phyloP scores from a whole-genome alignment of 2,113 vertebrate species.

The Psilopogon haemacephalus region DNA sequence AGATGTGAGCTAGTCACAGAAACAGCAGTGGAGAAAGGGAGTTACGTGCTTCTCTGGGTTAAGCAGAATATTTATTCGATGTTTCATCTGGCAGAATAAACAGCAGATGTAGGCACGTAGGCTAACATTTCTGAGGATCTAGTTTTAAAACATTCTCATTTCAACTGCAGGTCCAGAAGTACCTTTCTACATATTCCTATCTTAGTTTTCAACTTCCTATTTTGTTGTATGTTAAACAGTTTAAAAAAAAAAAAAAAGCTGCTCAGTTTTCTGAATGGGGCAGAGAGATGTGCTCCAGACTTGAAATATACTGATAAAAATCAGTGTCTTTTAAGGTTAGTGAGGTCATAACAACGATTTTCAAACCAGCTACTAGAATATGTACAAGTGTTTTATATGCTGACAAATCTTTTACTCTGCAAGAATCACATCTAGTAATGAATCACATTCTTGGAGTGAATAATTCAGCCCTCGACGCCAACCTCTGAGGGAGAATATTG shows the following conservation, averaged over 20 bases:
- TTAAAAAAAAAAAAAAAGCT: not conserved
- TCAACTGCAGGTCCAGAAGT: not conserved
- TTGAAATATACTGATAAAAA: not conserved
- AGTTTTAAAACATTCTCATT: not conserved
- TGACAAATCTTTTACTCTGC: slow-evolving; percentile 75
- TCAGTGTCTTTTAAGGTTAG: not conserved
- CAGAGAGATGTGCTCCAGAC: not conserved
- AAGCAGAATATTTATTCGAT: slow-evolving; percentile 14
- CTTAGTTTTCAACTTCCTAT: not conserved
- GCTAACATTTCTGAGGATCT: not conserved
- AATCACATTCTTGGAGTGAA: slow-evolving; percentile 83
- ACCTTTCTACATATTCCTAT: not conserved
- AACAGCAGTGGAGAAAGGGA: not conserved
- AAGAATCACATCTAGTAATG: slow-evolving; percentile 76
- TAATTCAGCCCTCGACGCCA: slow-evolving; percentile 83
- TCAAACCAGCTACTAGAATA: slow-evolving; percentile 19
- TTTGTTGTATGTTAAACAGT: not conserved
- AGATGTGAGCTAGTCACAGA: slow-evolving; percentile 7
- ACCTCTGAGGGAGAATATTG: slow-evolving; percentile 85
- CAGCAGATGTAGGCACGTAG: slow-evolving; percentile 17
- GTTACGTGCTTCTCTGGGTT: not conserved
- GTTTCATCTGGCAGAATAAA: slow-evolving; percentile 21
- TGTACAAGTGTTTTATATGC: slow-evolving; percentile 61
- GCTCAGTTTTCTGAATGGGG: not conserved
- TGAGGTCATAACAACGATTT: not conserved